Percentiles rank a stretch among this genome's conserved stretches.
Conservation (phyloP, 2,888 invertebrate genomes). For the Pandemis cinnamomeana region DNA sequence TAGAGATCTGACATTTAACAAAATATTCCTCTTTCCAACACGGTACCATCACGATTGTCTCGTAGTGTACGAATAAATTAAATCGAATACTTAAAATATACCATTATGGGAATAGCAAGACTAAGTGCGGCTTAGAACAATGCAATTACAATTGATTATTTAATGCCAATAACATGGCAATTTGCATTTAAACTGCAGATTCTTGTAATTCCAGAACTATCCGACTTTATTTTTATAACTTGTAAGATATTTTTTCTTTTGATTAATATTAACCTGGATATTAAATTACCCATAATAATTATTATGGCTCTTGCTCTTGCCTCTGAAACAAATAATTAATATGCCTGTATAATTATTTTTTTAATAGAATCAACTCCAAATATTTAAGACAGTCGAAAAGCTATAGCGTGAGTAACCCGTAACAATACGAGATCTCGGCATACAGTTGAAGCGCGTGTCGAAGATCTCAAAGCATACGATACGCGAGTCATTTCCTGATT, state of each 20-base stretch:
- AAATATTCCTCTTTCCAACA: constrained; percentile 41
- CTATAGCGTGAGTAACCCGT: constrained; percentile 27
- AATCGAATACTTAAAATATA: constrained; percentile 46
- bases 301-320: no score
- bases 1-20: constrained; percentile 44
- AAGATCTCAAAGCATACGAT: constrained; percentile 61
- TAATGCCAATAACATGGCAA: constrained; percentile 23
- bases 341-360: no score
- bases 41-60: constrained; percentile 50
- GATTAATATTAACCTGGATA: background rate
- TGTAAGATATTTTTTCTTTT: background rate
- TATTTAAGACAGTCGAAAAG: background rate
- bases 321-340: no score
- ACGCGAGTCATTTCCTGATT: constrained; percentile 67
- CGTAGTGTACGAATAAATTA: constrained; percentile 49
- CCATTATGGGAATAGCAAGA: constrained; percentile 50
- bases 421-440: constrained; percentile 42
- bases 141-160: constrained; percentile 52
- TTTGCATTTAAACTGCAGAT: constrained; percentile 7
- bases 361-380: background rate
- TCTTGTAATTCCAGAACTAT: constrained; percentile 22
- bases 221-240: background rate
- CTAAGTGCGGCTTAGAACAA: constrained; percentile 52
- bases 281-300: no score
- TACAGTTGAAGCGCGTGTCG: constrained; percentile 58